Conservation (phyloP, 2,888 invertebrate genomes). For the Altica lythri region DNA sequence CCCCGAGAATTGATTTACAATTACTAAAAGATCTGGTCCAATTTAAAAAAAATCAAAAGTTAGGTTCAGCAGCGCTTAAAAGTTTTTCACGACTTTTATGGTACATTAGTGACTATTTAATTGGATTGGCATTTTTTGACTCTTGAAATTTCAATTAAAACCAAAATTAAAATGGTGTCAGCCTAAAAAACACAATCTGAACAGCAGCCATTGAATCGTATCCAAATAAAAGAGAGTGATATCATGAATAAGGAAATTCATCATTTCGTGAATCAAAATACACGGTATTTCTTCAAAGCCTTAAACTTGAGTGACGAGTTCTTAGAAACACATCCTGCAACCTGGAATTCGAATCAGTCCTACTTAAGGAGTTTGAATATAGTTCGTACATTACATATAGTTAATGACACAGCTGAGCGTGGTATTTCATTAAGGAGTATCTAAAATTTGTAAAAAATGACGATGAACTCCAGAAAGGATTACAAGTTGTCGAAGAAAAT, state of each 20-base stretch:
- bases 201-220: background rate
- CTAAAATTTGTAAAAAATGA: too few relatives aligned
- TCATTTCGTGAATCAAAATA: background rate
- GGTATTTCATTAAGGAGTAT: too few relatives aligned
- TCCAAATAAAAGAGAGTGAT: background rate
- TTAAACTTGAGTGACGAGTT: too few relatives aligned
- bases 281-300: background rate
- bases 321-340: too few relatives aligned
- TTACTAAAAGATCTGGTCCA: background rate
- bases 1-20: background rate
- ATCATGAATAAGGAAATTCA: background rate
- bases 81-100: background rate
- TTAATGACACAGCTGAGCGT: background rate
- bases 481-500: too few relatives aligned
- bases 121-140: background rate
- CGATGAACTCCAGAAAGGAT: too few relatives aligned
- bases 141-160: background rate
- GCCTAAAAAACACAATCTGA: background rate
- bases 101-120: background rate
- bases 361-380: too few relatives aligned
- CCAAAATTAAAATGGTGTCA: background rate
- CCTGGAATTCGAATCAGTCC: too few relatives aligned
- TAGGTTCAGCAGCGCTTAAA: background rate
- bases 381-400: background rate
- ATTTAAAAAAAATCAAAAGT: background rate